Conservation (phyloP, 1,140 invertebrate genomes). For the Homalodisca vitripennis region DNA sequence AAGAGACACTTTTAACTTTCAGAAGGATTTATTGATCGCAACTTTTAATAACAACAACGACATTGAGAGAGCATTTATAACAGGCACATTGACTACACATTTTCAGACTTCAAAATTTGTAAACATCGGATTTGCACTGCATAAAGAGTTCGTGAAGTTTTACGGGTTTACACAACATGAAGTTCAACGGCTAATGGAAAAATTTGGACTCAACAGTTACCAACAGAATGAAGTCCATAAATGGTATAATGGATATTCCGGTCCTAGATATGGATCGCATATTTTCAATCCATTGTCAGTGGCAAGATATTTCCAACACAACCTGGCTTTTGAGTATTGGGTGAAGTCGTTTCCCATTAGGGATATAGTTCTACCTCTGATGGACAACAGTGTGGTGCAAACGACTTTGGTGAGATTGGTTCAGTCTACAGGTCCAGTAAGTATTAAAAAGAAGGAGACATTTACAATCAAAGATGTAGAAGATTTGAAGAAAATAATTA, state of each 20-base stretch:
- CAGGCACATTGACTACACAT: not conserved
- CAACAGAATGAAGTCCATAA: not conserved
- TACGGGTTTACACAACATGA: not conserved
- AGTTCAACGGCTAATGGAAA: not conserved
- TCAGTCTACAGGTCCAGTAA: not conserved
- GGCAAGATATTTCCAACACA: not conserved
- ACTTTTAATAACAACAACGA: not conserved
- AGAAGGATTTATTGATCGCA: not conserved
- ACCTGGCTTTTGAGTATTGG: not conserved
- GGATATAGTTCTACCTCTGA: not conserved
- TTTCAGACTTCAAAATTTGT: not conserved
- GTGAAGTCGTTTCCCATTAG: not conserved
- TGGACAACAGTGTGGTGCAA: not conserved
- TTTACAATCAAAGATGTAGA: not conserved
- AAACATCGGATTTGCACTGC: not conserved
- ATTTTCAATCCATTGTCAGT: not conserved
- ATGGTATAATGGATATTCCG: constrained; percentile 4
- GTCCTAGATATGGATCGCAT: not conserved
- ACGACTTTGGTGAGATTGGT: not conserved
- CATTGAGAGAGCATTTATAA: not conserved
- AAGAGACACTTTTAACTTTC: not conserved
- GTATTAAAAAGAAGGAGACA: not conserved
- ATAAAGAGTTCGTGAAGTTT: not conserved
- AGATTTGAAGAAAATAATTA: not conserved
- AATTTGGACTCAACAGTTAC: not conserved